Evolutionary conservation across 2,888 invertebrate genomes (phyloP), one percentile per base, ranked within the genome.

Genomic region (Ceratothoa steindachneri): DNA sequence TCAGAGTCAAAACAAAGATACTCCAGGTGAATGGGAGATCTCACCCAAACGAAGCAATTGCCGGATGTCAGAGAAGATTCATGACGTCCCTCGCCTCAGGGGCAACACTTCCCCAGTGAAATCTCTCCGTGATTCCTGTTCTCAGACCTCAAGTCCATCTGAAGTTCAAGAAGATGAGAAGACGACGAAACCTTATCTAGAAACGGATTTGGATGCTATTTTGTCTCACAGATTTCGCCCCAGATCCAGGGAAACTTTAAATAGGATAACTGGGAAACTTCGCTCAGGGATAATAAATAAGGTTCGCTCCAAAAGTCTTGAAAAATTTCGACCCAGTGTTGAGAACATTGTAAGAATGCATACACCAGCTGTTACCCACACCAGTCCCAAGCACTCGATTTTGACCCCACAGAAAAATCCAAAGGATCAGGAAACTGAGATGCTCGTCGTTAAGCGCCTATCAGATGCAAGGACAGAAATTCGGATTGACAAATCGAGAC

Each of bases 181-280:
- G 41, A 60, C n/a, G 24, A 12, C 60, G 22, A 60, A 60, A 60
- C 60, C 60, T 60, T 60, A 24, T 60, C 27, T 60, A 15, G 60
- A 60, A 60, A 60, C 60, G n/a, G 60, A 60, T 60, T 60, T 60
- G 24, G 60, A 60, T 60, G 12, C 12, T 24, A 24, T 22, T 12
- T 24, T 60, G n/a, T 24, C 60, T 24, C n/a, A 60, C 24, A n/a
- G 60, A 60, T 60, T 24, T 24, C n/a, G 60, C n/a, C 12, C 60
- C 24, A 24, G 27, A 1, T 2, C 24, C 1, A 15, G 60, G 27
- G 60, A 60, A 60, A 60, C 60, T 60, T 12, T 60, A 22, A 24
- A 60, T 60, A 60, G 24, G 24, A 60, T 60, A 60, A 7, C 60
- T 24, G 27, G 27, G 22, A 60, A 60, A 60, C 27, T 60, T 22